Base-by-base conservation (phyloP, 2,797 vertebrate species). In the Poeciliopsis paucimaculata region DNA sequence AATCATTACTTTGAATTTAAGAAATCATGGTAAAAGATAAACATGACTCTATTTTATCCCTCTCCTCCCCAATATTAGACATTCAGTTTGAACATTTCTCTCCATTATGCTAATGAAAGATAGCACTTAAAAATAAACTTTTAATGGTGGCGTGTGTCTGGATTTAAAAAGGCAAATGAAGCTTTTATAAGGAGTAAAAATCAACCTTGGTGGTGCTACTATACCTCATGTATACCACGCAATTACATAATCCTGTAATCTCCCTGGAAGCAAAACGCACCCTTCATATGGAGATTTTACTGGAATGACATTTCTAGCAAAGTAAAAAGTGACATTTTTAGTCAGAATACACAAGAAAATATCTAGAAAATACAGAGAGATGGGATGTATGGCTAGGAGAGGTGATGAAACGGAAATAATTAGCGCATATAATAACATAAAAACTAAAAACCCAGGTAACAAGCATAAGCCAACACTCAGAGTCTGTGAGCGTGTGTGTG, bases 161-260 rank as follows among this genome's bases (percentile, higher is more conserved):
- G 72, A 79, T 75, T 55, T 60, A 82, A 73, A 68, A 36, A 73
- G 66, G 39, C 18, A 51, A 72, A 77, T 46, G 43, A 13, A n/a
- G 64, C 71, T 71, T 84, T 82, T 77, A 72, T 20, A 82, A 74
- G 39, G 20, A 64, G 16, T 26, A 26, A 57, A 18, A 70, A 76
- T 62, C 5, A 68, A 47, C 78, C 55, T 75, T 6, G 31, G 71
- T 75, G 34, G 77, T 79, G 84, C 80, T 66, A 81, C 84, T 47
- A 78, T 62, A 86, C 80, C 77, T 77, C 60, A 74, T 77, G 71
- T 49, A 83, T 82, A 88, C 84, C 60, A 6, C 77, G 74, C n/a
- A 82, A 85, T 86, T 89, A 78, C 77, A 86, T 91, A 89, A 91
- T 84, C 88, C 78, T 85, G 75, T 82, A 90, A 88, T 87, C 86